Percentiles rank a stretch among this genome's conserved stretches.
phyloP scores from a whole-genome alignment of 2,888 invertebrate genomes.

The Cataglyphis cursor region DNA sequence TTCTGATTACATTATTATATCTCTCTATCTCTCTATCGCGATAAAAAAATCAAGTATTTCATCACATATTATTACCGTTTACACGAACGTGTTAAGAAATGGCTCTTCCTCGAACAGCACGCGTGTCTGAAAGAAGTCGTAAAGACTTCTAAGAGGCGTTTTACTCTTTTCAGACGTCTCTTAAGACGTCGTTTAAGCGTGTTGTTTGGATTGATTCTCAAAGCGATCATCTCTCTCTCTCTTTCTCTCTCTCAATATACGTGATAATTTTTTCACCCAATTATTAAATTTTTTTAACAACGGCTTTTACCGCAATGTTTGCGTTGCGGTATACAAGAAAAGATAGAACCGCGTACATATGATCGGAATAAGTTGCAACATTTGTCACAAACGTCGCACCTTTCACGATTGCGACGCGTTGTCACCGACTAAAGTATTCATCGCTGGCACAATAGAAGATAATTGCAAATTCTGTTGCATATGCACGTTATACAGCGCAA shows the following conservation, averaged over 20 bases:
- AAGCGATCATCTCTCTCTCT: not conserved
- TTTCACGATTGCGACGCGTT: constrained; percentile 34
- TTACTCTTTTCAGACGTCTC: not conserved
- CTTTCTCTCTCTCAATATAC: not conserved
- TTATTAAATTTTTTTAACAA: constrained; percentile 7
- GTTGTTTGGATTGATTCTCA: constrained; percentile 11
- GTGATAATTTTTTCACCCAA: not conserved
- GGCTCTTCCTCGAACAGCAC: not conserved
- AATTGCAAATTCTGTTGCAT: constrained; percentile 40
- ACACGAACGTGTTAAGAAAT: not conserved
- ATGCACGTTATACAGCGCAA: constrained; percentile 7
- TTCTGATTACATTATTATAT: constrained; percentile 24
- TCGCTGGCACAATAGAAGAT: constrained; percentile 38
- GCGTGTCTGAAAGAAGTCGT: not conserved
- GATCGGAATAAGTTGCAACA: constrained; percentile 41
- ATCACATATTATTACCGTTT: constrained; percentile 13
- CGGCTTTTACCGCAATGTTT: constrained; percentile 5
- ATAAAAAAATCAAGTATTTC: constrained; percentile 19
- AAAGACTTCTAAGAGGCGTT: not conserved
- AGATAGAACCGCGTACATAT: not conserved
- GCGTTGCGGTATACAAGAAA: not conserved
- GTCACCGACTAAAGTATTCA: constrained; percentile 28
- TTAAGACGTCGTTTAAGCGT: not conserved
- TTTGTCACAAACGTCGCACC: constrained; percentile 43
- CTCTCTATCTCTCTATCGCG: not conserved